Base-by-base conservation (phyloP, 2,113 vertebrate genomes). In the Mesembrinibis cayennensis region DNA sequence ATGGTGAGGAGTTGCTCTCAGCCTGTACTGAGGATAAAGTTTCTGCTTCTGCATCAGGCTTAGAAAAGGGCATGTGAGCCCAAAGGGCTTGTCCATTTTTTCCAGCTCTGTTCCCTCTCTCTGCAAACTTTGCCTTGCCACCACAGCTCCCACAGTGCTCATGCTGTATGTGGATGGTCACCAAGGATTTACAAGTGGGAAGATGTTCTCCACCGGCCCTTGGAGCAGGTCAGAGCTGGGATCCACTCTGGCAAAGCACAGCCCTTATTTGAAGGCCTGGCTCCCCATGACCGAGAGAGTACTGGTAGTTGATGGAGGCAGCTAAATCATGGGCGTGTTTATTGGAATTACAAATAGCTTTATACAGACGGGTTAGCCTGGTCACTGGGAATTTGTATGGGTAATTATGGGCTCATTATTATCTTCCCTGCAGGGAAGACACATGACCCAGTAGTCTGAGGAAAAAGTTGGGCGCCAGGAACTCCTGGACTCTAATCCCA, bases 401-500 rank as follows among this genome's bases (percentile, higher is more conserved):
- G 93, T 93, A 95, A 96, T 93, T 97, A 96, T 67, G 74, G 94
- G 71, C 84, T 96, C 91, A 93, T 93, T 97, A 96, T 97, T 95
- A 93, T 96, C 93, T 92, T 91, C 85, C 82, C 93, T 97, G 88
- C 93, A 94, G 95, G 78, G 92, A 96, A 97, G 90, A 92, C 92
- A 90, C 87, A 93, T 95, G 90, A 96, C 94, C 94, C 82, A 96
- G 90, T 94, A 94, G 86, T 96, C 84, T 94, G 82, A 96, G 95
- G 91, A 91, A 96, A 96, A 93, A 53, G 40, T 91, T 95, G 93
- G 95, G 92, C 91, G 95, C 87, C 96, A 97, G 94, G 93, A 96
- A 96, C 96, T 96, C 96, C 93, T 97, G 96, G 91, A 96, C 93
- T 95, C 83, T 94, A 96, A 97, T 97, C 97, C 97, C 76, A 76